Percentiles rank a stretch among this genome's conserved stretches.
These are phyloP conservation scores for Strigamia crassipes DNA, from an alignment of 2,888 invertebrate species.

Conservation along the genomic window DNA sequence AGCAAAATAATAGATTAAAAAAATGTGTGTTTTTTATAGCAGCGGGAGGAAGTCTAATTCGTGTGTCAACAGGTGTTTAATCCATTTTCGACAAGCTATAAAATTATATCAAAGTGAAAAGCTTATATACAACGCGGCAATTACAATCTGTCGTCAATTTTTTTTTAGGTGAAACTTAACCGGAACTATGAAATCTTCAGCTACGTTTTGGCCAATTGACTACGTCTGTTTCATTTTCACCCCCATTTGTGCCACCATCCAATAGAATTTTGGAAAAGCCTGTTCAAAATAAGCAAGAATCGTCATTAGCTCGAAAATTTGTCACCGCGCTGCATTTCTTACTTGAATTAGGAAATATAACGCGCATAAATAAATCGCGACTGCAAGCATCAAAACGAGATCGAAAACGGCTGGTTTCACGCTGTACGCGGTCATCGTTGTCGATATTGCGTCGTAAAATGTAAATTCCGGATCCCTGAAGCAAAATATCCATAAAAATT, in stretches of 20 bases:
- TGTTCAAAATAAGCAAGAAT: neutral
- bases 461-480: slow-evolving; percentile 88
- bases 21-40: no score
- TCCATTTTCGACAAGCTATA: no score
- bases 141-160: no score
- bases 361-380: slow-evolving; percentile 79
- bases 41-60: no score
- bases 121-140: no score
- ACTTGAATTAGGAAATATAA: slow-evolving; percentile 75
- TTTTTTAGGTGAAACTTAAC: no score
- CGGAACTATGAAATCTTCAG: no score
- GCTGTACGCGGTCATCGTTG: slow-evolving; percentile 84
- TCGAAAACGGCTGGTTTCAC: slow-evolving; percentile 98
- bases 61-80: no score
- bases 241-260: neutral
- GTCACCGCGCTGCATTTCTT: neutral
- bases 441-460: slow-evolving; percentile 81
- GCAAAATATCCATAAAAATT: no score
- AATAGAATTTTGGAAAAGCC: slow-evolving; percentile 14
- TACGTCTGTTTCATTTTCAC: slow-evolving; percentile 45
- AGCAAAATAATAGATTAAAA: no score
- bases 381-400: slow-evolving; percentile 85
- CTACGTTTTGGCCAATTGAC: neutral
- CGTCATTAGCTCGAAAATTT: no score
- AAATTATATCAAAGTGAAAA: no score